Conservation (phyloP, 2,113 vertebrate species). For the Pholis gunnellus region DNA sequence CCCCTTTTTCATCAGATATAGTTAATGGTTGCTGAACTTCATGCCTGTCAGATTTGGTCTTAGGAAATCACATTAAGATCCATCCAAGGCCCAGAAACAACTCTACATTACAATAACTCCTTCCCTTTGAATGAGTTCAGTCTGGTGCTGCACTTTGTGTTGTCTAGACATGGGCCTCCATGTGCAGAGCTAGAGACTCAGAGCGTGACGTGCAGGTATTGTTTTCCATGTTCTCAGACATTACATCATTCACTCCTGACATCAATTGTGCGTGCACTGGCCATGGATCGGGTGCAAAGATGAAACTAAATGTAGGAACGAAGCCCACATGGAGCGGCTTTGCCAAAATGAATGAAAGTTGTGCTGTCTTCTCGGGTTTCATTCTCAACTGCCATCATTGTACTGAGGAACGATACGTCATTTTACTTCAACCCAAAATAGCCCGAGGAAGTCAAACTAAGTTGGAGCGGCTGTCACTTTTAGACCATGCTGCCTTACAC, state of each 20-base stretch:
- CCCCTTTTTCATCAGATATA: background rate
- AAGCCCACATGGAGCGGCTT: conserved; percentile 6
- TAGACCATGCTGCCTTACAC: background rate
- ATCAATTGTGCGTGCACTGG: conserved; percentile 33
- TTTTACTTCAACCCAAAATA: conserved; percentile 27
- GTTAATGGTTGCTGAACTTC: conserved; percentile 12
- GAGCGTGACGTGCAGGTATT: conserved; percentile 62
- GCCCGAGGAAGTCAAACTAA: conserved; percentile 9
- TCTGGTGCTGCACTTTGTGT: conserved; percentile 35
- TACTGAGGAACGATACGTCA: conserved; percentile 15
- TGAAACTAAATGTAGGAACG: conserved; percentile 36
- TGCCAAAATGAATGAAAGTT: conserved; percentile 55
- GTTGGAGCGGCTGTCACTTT: background rate
- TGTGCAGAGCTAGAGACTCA: conserved; percentile 24
- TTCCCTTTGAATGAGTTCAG: conserved; percentile 52
- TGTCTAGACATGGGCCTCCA: conserved; percentile 46
- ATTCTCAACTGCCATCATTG: conserved; percentile 1
- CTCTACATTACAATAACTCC: conserved; percentile 25
- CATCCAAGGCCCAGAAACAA: conserved; percentile 17
- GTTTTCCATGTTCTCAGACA: conserved; percentile 65
- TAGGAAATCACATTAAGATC: conserved; percentile 25
- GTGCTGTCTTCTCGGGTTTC: conserved; percentile 41
- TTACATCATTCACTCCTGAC: conserved; percentile 64
- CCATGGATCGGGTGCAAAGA: conserved; percentile 22
- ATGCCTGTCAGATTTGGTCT: conserved; percentile 15